A percentile compares a stretch with the other conserved stretches of the same genome.
Evolutionary conservation across 2,888 invertebrate genomes (phyloP).

Genomic region (Laothoe populi): DNA sequence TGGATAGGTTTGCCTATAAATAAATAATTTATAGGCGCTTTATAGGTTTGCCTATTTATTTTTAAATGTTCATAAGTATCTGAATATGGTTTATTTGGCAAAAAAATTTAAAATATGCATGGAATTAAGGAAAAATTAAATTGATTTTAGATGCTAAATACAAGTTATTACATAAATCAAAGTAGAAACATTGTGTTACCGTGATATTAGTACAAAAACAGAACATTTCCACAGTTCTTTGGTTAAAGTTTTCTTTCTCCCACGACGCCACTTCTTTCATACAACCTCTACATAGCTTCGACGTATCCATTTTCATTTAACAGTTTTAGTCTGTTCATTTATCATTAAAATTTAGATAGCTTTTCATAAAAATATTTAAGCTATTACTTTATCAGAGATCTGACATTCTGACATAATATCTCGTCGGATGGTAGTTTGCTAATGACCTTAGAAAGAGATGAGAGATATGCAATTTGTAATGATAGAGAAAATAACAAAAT

Average conservation of each 20-base stretch:
- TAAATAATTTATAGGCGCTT: no score
- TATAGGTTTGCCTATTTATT: no score
- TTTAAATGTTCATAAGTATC: no score
- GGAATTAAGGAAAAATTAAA: no score
- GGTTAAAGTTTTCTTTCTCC: slow-evolving; percentile 63
- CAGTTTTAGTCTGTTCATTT: slow-evolving; percentile 45
- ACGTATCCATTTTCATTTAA: slow-evolving; percentile 58
- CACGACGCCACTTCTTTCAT: slow-evolving; percentile 71
- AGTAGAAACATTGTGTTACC: slow-evolving; percentile 39
- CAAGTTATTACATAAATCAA: no score
- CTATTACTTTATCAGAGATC: no score
- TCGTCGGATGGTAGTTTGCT: neutral
- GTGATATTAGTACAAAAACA: slow-evolving; percentile 70
- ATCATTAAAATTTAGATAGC: neutral
- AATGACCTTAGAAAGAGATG: neutral
- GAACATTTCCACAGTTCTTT: slow-evolving; percentile 66
- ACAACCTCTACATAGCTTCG: slow-evolving; percentile 69
- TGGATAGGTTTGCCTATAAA: no score
- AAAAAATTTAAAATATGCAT: no score
- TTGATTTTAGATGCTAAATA: no score
- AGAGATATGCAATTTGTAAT: neutral
- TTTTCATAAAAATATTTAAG: no score
- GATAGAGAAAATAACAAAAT: neutral
- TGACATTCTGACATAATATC: no score
- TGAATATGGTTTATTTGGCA: no score